Evolutionary conservation across 2,888 invertebrate genomes (phyloP), one percentile per base, ranked within the genome.

Genomic region (Brachyptera risi): DNA sequence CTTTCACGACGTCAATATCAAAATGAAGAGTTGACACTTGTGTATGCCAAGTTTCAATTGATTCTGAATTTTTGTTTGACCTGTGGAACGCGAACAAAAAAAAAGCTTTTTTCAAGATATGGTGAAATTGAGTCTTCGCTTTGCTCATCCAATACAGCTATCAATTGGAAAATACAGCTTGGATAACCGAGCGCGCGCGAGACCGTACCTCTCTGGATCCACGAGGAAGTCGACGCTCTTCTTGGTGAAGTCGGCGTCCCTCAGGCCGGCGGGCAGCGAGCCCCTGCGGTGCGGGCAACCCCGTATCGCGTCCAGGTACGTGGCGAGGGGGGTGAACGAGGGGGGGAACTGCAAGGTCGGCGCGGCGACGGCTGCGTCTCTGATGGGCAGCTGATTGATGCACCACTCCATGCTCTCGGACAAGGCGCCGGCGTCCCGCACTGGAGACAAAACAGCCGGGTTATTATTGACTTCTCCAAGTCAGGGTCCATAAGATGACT

Each of bases 311-410:
- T 37, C 71, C 38, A 21, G 73, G 58, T 56, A 71, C 67, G 63
- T 70, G 66, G 38, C 73, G 50, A 70, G 66, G 1, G 76, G 73
- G 7, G 73, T 74, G 4, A 72, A 56, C 2, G 76, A 73, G 4
- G 74, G 69, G 21, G 67, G 21, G 65, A 76, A 74, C 67, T 66
- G 13, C 11, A 66, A 15, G 5, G 66, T 56, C 19, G 60, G 19
- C 13, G 67, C 60, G 3, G 67, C 66, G 3, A 66, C 62, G 57
- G 62, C 67, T 17, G 72, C 64, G 38, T 60, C 67, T n/a, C n/a
- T n/a, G 17, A 65, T 67, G n/a, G 73, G 38, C 19, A 15, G 4
- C 0, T 31, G 2, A n/a, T 27, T 31, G 7, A 19, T 9, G 31
- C 5, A 44, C 17, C 19, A 56, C 13, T 23, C 47, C 44, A 23